Percentiles rank a stretch among this genome's conserved stretches.
Evolutionary conservation across 92 coral and sea anemone genomes (phyloP).

Genomic region (Virgularia gustaviana): DNA sequence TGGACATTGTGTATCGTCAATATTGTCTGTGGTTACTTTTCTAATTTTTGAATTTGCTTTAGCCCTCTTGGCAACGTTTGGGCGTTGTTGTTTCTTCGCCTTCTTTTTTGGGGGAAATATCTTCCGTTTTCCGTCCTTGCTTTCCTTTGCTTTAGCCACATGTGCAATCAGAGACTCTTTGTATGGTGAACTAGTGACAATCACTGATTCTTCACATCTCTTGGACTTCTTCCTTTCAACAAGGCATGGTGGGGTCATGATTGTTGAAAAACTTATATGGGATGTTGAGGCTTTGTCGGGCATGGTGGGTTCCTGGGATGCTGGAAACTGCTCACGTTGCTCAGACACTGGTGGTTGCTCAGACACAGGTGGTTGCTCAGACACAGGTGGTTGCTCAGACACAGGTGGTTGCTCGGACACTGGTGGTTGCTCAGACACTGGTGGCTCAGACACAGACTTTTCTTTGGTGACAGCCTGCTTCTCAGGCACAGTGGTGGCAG

Average conservation of each 20-base stretch:
- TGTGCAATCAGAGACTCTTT: background rate
- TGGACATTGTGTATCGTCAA: constrained; percentile 24
- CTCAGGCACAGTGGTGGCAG: too few species aligned
- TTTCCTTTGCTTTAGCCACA: background rate
- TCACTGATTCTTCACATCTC: background rate
- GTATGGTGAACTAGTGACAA: constrained; percentile 15
- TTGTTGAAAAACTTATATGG: too few species aligned
- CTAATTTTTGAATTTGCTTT: background rate
- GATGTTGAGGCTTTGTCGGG: too few species aligned
- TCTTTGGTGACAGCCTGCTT: too few species aligned
- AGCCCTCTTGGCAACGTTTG: background rate
- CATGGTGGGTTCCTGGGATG: too few species aligned
- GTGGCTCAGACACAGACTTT: constrained; percentile 5
- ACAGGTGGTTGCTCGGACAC: too few species aligned
- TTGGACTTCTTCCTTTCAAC: constrained; percentile 14
- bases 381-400: too few species aligned
- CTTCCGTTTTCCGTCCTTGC: constrained; percentile 1
- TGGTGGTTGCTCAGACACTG: background rate
- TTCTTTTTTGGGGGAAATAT: too few species aligned
- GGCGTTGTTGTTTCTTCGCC: background rate
- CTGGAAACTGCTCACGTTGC: too few species aligned
- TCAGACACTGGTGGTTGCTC: too few species aligned
- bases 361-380: too few species aligned
- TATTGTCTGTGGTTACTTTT: background rate
- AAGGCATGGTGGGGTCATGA: too few species aligned